These are phyloP conservation scores for Drosophila affinis DNA, from an alignment of 2,888 invertebrate genomes.

Conservation along the genomic window DNA sequence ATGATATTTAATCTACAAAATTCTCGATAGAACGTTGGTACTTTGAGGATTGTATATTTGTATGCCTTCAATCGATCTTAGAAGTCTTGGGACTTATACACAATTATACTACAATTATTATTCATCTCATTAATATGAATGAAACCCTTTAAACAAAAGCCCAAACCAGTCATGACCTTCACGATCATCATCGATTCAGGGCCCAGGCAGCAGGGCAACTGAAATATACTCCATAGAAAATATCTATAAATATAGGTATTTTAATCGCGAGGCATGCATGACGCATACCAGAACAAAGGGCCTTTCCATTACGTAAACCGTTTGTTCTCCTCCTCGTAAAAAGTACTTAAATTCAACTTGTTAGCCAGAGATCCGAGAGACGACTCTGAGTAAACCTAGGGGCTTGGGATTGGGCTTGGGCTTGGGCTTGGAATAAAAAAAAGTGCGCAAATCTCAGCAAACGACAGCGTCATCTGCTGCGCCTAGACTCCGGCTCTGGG, in stretches of 20 bases:
- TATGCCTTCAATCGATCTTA: too few species aligned
- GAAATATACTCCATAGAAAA: conserved; percentile 24
- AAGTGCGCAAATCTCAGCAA: conserved; percentile 69
- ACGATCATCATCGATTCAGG: neutral
- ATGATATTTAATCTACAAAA: too few species aligned
- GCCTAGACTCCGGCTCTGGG: conserved; percentile 39
- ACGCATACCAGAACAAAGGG: conserved; percentile 50
- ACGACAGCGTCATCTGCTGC: conserved; percentile 77
- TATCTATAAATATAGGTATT: conserved; percentile 24
- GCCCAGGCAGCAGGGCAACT: neutral
- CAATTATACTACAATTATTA: neutral
- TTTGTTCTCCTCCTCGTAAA: conserved; percentile 43
- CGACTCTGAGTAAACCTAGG: conserved; percentile 1
- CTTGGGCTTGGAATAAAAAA: conserved; percentile 30
- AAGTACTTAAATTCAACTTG: conserved; percentile 68
- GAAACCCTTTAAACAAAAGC: neutral
- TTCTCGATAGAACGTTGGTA: too few species aligned
- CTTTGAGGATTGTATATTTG: too few species aligned
- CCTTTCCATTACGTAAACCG: conserved; percentile 43
- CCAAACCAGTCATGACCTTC: neutral
- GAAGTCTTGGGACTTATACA: too few species aligned
- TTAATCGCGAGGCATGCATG: conserved; percentile 45
- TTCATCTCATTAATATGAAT: neutral
- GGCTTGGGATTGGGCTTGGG: neutral
- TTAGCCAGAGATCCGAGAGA: conserved; percentile 47